Evolutionary conservation across 2,113 vertebrate species (phyloP).

Genomic region (Catharus bicknelli): DNA sequence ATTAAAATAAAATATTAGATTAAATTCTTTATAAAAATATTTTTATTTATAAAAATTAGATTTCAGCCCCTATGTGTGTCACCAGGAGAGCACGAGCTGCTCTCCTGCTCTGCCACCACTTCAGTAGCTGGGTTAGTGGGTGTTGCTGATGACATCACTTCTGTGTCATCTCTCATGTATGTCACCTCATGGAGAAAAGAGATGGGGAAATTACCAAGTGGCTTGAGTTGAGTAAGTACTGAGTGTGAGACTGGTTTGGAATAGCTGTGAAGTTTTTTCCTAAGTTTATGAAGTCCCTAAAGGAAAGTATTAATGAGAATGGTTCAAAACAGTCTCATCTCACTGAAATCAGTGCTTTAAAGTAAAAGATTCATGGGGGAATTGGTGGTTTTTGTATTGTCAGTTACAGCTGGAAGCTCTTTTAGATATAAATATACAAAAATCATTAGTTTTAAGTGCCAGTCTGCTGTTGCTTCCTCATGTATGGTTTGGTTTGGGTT

Average conservation of each 20-base stretch:
- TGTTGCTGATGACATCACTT: not conserved
- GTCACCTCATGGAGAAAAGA: not conserved
- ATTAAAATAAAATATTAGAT: no score
- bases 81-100: not conserved
- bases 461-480: not conserved
- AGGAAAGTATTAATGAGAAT: not conserved
- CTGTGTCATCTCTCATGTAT: not conserved
- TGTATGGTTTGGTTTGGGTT: not conserved
- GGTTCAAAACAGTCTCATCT: not conserved
- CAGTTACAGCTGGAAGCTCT: not conserved
- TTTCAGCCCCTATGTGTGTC: accelerated
- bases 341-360: not conserved
- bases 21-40: no score
- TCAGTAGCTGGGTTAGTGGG: not conserved
- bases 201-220: not conserved
- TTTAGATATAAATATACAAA: not conserved
- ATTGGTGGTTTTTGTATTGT: not conserved
- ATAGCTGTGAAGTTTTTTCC: not conserved
- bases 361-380: not conserved
- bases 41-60: no score
- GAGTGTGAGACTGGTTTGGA: not conserved
- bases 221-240: not conserved
- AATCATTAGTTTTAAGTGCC: not conserved
- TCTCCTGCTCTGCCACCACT: not conserved
- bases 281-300: not conserved